Conservation (phyloP, 2,113 vertebrate genomes). For the Ictalurus punctatus region DNA sequence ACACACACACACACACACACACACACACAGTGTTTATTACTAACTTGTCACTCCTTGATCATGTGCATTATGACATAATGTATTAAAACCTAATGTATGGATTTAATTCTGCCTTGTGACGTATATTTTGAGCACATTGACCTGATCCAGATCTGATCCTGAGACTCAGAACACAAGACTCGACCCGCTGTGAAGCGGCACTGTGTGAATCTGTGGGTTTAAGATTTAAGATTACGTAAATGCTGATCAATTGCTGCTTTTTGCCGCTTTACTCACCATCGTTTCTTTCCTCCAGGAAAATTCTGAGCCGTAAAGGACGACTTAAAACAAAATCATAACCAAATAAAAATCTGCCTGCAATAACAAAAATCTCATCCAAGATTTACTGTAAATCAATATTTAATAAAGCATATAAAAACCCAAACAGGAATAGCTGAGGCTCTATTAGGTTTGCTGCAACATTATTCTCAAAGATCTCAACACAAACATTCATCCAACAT, state of each 20-base stretch:
- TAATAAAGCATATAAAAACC: conserved; percentile 54
- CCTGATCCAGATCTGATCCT: neutral
- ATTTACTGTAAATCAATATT: conserved; percentile 64
- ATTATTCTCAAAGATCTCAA: conserved; percentile 25
- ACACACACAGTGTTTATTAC: neutral
- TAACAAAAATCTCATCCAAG: conserved; percentile 43
- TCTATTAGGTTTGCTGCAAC: conserved; percentile 17
- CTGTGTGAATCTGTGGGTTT: neutral
- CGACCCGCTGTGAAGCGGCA: neutral
- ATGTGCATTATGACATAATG: neutral
- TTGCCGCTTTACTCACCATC: conserved; percentile 2
- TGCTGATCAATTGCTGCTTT: neutral
- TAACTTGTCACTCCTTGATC: neutral
- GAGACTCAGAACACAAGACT: neutral
- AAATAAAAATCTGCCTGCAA: conserved; percentile 50
- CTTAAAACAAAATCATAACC: conserved; percentile 46
- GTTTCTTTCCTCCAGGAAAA: neutral
- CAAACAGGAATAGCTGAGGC: conserved; percentile 35
- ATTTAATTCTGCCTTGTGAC: neutral
- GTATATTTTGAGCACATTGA: neutral
- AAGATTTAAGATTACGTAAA: conserved; percentile 1
- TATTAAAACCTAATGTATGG: neutral
- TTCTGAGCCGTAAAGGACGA: neutral
- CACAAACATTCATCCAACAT: conserved; percentile 31
- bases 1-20: conserved; percentile 3